These are phyloP conservation scores for Tricholaema leucomelas DNA, from an alignment of 2,113 vertebrate genomes.

Conservation along the genomic window DNA sequence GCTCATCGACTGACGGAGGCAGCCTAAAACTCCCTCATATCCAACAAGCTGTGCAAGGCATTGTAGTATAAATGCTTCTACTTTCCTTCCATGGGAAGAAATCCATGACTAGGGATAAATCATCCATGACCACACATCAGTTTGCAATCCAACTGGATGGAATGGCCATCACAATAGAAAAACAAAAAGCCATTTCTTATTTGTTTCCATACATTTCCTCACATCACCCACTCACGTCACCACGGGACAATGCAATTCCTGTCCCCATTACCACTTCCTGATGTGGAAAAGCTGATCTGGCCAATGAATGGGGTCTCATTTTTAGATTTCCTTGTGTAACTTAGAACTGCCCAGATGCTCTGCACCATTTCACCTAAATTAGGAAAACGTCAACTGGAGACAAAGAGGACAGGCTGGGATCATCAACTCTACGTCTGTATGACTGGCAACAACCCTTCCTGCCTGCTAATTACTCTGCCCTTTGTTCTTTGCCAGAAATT, in stretches of 20 bases:
- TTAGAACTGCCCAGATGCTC: slow-evolving; percentile 54
- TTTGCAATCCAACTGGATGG: slow-evolving; percentile 40
- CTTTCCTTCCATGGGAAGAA: slow-evolving; percentile 15
- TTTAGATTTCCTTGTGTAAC: slow-evolving; percentile 63
- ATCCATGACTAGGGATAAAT: slow-evolving; percentile 10
- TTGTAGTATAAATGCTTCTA: neutral
- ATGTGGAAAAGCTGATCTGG: slow-evolving; percentile 70
- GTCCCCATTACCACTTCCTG: slow-evolving; percentile 65
- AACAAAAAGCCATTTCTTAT: slow-evolving; percentile 36
- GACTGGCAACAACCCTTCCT: slow-evolving; percentile 52
- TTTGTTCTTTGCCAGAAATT: slow-evolving; percentile 39
- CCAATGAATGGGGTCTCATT: slow-evolving; percentile 48
- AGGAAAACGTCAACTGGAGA: slow-evolving; percentile 46
- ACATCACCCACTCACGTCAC: slow-evolving; percentile 60
- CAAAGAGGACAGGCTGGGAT: slow-evolving; percentile 17
- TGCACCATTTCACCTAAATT: slow-evolving; percentile 25
- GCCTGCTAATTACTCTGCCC: slow-evolving; percentile 23
- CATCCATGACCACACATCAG: neutral
- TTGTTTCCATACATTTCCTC: slow-evolving; percentile 68
- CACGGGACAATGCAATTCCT: slow-evolving; percentile 61
- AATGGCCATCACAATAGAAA: neutral
- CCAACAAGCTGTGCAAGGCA: neutral
- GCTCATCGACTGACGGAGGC: neutral
- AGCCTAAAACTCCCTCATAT: neutral
- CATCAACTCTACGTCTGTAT: slow-evolving; percentile 13